Conservation (phyloP, 2,113 vertebrate genomes). For the Bubo scandiacus region DNA sequence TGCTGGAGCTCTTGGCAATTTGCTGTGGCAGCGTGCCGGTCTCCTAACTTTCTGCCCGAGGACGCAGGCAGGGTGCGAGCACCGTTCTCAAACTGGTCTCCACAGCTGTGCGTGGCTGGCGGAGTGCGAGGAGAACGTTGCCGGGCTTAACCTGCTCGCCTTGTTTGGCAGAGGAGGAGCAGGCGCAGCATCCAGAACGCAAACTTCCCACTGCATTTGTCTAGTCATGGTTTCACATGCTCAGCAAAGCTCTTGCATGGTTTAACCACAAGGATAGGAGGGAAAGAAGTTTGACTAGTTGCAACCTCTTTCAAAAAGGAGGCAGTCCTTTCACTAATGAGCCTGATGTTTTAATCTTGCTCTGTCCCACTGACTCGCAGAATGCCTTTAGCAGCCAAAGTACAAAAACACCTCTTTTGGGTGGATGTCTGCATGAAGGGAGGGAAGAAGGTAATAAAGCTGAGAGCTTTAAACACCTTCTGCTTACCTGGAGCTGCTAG, state of each 20-base stretch:
- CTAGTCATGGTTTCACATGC: slow-evolving; percentile 61
- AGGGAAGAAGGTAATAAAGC: not conserved
- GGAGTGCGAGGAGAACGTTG: not conserved
- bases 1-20: not conserved
- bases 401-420: not conserved
- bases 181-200: not conserved
- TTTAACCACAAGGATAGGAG: slow-evolving; percentile 41
- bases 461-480: not conserved
- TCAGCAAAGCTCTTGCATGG: slow-evolving; percentile 43
- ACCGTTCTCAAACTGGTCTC: accelerated
- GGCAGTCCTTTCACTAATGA: not conserved
- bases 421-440: not conserved
- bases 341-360: not conserved
- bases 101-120: not conserved
- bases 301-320: not conserved
- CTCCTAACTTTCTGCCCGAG: not conserved
- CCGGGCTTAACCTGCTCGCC: slow-evolving; percentile 39
- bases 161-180: slow-evolving; percentile 16
- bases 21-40: not conserved
- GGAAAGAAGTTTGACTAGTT: slow-evolving; percentile 30
- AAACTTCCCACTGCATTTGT: slow-evolving; percentile 41
- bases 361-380: not conserved
- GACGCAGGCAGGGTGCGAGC: not conserved
- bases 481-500: not conserved
- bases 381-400: not conserved